Evolutionary conservation across 2,113 vertebrate genomes (phyloP), one percentile per base, ranked within the genome.

Genomic region (Pycnonotus jocosus): DNA sequence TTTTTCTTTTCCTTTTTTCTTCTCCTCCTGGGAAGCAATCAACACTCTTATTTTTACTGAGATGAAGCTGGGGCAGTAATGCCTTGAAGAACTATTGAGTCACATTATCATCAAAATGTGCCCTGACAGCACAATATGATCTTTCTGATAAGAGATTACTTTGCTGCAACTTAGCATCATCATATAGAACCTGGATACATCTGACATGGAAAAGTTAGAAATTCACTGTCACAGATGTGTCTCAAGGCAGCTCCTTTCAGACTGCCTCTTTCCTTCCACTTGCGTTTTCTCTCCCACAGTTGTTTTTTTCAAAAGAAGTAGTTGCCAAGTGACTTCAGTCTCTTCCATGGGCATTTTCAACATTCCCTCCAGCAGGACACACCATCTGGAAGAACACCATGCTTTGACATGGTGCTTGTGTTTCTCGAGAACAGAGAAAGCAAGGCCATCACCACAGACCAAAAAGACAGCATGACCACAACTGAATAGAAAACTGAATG

Each of bases 31-130:
- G 74, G 81, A 94, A 95, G 87, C 38, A 92, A 74, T 64, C 73
- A 82, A 25, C 17, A 37, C 62, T 91, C 82, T 92, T 84, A 24
- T 53, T 90, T 93, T 94, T 80, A 88, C 51, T 21, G 71, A 85
- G 54, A 60, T 77, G 35, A 95, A 88, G 68, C n/a, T 90, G 38
- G 33, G 33, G 44, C 68, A 88, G 66, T 94, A 94, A 90, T 88
- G 85, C 51, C 79, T 90, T 88, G 33, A 82, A 88, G 47, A 95
- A 73, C 24, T 66, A 73, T 51, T 94, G 81, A 92, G 74, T 94
- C 78, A 91, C 21, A 65, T 47, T 61, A 86, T 28, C 54, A 90
- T 58, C 81, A 58, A 72, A 90, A 80, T 24, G 62, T 33, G 72
- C 64, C 71, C 66, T 77, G 78, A 80, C 50, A 90, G 85, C 79